Base-by-base conservation (phyloP, 2,888 invertebrate species). In the Campopleginae sp. region DNA sequence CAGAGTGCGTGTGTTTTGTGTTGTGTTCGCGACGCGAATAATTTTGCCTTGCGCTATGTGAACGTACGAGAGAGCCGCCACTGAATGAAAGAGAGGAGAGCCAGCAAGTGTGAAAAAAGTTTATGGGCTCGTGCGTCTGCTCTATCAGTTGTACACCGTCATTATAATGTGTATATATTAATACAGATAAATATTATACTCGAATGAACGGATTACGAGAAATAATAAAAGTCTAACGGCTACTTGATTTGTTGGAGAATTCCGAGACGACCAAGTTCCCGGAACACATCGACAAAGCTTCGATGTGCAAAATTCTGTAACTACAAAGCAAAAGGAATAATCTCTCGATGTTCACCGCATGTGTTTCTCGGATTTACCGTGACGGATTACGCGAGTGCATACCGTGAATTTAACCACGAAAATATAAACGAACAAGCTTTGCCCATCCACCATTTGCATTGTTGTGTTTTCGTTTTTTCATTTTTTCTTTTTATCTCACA, bases 11-110 rank as follows among this genome's bases (percentile, higher is more conserved):
- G 48, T 74, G 58, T 63, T 46, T 61, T 46, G 75, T 75, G 61
- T 75, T 75, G 75, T 63, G 74, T 74, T 63, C 63, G 63, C 75
- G 75, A 48, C 46, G 75, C 75, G 75, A 63, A 75, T 75, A 75
- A 46, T 75, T 72, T 63, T 63, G 46, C 54, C 46, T 58, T 27
- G 42, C 58, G 27, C 61, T 72, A 42, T 58, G 54, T 23, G 72
- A 54, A 42, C 42, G 54, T 71, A 42, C 51, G 72, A 54, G 38
- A 33, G 27, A 74, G 38, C 27, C 23, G 42, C 38, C 17, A 38
- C 61, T n/a, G n/a, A 42, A 44, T 38, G 74, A 38, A 61, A 61
- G 27, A 42, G 58, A 61, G 61, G 19, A 61, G 42, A 74, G 44
- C 31, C 58, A 38, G 38, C 38, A 74, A 74, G 74, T 74, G 74